A percentile compares a stretch with the other conserved stretches of the same genome.
Evolutionary conservation across 2,888 invertebrate genomes (phyloP).

Genomic region (Herminia tarsipennalis): DNA sequence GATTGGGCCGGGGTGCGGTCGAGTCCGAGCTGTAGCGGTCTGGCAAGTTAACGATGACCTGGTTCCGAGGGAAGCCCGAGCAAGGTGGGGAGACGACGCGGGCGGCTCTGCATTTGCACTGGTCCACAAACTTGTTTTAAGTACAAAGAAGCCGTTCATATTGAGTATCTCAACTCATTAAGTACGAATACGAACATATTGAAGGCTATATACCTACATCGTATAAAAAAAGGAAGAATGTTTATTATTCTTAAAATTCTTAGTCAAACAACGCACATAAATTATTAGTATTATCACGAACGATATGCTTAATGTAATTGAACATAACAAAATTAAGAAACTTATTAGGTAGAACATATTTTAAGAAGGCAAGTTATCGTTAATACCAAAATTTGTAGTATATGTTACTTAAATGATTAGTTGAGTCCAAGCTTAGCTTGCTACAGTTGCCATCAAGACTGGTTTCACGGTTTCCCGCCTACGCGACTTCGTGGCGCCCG

Average conservation of each 20-base stretch:
- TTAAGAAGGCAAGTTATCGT: too few relatives aligned
- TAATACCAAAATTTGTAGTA: neutral
- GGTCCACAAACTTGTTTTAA: constrained; percentile 37
- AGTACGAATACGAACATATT: constrained; percentile 4
- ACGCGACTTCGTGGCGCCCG: constrained; percentile 83
- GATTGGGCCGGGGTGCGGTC: constrained; percentile 61
- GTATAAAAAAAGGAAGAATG: too few relatives aligned
- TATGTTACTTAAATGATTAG: constrained; percentile 2
- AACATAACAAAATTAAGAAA: too few relatives aligned
- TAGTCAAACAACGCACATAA: too few relatives aligned
- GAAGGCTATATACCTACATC: too few relatives aligned
- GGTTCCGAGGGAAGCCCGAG: constrained; percentile 77
- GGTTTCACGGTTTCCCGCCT: constrained; percentile 84
- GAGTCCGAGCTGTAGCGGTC: constrained; percentile 64
- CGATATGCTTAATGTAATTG: too few relatives aligned
- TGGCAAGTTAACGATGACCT: constrained; percentile 76
- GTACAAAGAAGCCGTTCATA: constrained; percentile 22
- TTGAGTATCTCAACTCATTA: constrained; percentile 16
- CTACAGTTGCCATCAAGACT: constrained; percentile 69
- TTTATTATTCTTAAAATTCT: too few relatives aligned
- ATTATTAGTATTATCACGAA: too few relatives aligned
- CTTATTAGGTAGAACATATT: too few relatives aligned
- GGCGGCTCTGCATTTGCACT: constrained; percentile 35
- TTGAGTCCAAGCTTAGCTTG: constrained; percentile 42
- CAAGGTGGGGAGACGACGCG: constrained; percentile 54